Base-by-base conservation (phyloP, 2,797 vertebrate genomes). In the Clarias fuscus region DNA sequence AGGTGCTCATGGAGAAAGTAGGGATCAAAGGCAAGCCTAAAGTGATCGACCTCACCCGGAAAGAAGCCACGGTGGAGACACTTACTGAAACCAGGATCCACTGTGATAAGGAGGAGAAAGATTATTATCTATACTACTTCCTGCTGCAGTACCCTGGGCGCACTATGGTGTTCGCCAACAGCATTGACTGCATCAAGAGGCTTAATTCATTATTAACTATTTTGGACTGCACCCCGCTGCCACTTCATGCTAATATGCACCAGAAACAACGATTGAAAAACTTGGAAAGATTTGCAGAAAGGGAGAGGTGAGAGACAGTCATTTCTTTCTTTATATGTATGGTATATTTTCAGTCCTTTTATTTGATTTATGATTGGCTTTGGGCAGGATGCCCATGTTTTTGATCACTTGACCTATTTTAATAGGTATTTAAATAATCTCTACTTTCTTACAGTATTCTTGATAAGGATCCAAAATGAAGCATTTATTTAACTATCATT, bases 251-350 rank as follows among this genome's bases (percentile, higher is more conserved):
- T 71, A 99, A 98, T 93, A 99, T 99, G 98, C 98, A 99, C 92
- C 98, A 99, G 94, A 99, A 99, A 88, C 98, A 99, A 90, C 96
- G 98, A 27, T 94, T 99, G 79, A 98, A 98, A 94, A 99, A 98
- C 92, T 93, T 99, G 92, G 98, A 99, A 91, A 93, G 96, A 67
- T 99, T 99, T 92, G 97, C 98, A 2, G 96, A 96, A 82, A 94
- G 96, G 85, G 94, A 98, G 53, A 97, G 95, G 98, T 99, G 90
- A 96, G 96, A 59, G 61, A 27, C 64, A 15, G 2, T 62, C 22
- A 62, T 22, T 79, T 79, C 30, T 24, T 22, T 30, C 6, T 61
- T 0, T 79, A n/a, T 7, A 59, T 37, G 1, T 61, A 22, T 14
- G 14, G 11, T 33, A 10, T 77, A 20, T 37, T 77, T 77, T 18